A percentile compares a stretch with the other conserved stretches of the same genome.
phyloP scores from a whole-genome alignment of 2,888 invertebrate genomes.

The Platycnemis pennipes region DNA sequence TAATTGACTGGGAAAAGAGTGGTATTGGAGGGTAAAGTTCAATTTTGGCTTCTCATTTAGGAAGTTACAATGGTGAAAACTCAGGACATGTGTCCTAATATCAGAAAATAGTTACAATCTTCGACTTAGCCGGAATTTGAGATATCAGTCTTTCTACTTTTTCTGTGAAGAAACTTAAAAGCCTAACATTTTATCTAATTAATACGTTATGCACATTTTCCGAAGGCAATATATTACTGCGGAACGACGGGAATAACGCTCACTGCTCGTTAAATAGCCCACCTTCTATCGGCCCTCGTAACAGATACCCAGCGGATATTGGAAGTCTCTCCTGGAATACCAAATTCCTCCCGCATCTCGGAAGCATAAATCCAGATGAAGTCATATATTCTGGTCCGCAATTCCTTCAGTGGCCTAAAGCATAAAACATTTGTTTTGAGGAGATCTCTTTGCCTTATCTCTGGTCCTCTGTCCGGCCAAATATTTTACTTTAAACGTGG shows the following conservation, averaged over 20 bases:
- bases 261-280: background rate
- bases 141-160: no score
- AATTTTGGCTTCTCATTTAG: no score
- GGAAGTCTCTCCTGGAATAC: background rate
- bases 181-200: background rate
- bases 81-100: no score
- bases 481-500: no score
- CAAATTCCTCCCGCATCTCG: background rate
- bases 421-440: slow-evolving; percentile 11
- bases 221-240: background rate
- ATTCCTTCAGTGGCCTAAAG: background rate
- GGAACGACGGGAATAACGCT: no score
- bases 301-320: background rate
- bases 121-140: no score
- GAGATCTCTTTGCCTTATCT: background rate
- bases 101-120: no score
- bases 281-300: background rate
- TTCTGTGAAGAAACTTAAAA: no score
- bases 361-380: background rate
- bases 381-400: background rate
- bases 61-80: no score
- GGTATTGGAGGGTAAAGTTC: no score
- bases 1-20: no score
- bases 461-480: no score
- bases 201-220: background rate